Evolutionary conservation across 2,113 vertebrate genomes (phyloP).

Genomic region (Pogonocichla stellata): DNA sequence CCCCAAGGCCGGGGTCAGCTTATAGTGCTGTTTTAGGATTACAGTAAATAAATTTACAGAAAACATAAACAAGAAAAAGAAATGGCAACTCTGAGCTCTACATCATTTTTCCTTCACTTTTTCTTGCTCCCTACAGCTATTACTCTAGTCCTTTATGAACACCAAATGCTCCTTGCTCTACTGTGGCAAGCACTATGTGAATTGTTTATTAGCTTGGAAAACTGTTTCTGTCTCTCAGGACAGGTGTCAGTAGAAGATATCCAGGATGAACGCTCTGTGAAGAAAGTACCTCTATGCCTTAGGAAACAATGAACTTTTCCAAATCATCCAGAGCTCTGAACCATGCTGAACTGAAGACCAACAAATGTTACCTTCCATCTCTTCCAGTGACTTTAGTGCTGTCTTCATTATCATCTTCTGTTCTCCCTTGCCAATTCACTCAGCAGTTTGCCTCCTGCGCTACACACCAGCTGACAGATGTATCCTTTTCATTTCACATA

Average conservation of each 20-base stretch:
- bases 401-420: slow-evolving; percentile 38
- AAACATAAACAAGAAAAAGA: neutral
- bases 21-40: slow-evolving; percentile 1
- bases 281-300: slow-evolving; percentile 25
- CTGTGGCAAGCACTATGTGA: slow-evolving; percentile 8
- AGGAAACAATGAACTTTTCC: neutral
- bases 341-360: slow-evolving; percentile 6
- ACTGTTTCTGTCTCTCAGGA: slow-evolving; percentile 8
- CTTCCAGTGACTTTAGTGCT: slow-evolving; percentile 39
- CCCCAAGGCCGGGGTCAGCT: neutral
- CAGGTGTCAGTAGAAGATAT: neutral
- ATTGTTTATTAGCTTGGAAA: slow-evolving; percentile 48
- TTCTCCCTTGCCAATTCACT: slow-evolving; percentile 35
- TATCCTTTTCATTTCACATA: slow-evolving; percentile 62
- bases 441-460: slow-evolving; percentile 34
- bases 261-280: neutral
- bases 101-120: neutral
- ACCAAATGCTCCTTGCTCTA: neutral
- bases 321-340: neutral
- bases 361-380: slow-evolving; percentile 34
- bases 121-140: slow-evolving; percentile 3
- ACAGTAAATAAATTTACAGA: slow-evolving; percentile 23
- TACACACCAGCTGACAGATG: slow-evolving; percentile 36
- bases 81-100: neutral
- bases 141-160: neutral